Base-by-base conservation (phyloP, 2,888 invertebrate genomes). In the Microchrysa polita region DNA sequence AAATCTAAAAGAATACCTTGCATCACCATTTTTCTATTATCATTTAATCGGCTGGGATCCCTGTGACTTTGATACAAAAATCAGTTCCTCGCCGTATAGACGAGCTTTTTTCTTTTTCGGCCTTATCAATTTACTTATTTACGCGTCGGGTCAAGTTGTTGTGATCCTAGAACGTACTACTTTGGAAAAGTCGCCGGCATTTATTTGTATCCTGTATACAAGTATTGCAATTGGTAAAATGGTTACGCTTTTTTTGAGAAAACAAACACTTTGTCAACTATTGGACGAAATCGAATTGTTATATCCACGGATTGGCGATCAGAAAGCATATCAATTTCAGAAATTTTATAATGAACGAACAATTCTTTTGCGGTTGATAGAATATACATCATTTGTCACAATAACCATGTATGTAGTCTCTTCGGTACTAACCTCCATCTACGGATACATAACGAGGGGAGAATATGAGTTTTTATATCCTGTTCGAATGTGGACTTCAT, bases 31-130 rank as follows among this genome's bases (percentile, higher is more conserved):
- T 34, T 61, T 22, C 5, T 61, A 20, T 61, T 61, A 40, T 40
- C 10, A 34, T 10, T 16, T 61, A n/a, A 61, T 61, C 16, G 61
- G 61, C 16, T 61, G 16, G 16, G 61, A 61, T 18, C 61, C 61
- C 1, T 40, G 27, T 16, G 10, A 16, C 14, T 16, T 18, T 2
- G 20, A 61, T 16, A 14, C 5, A 40, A 61, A 40, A 40, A 1
- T 61, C 2, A 10, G 20, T 18, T n/a, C 16, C 14, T 61, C 61
- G 40, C 16, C 40, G 9, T 61, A 20, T 34, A 40, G 61, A 40
- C 16, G 42, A 40, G 40, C n/a, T 9, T 61, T 61, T 16, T 61
- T 61, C 18, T 14, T 18, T 40, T 42, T 61, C 16, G 61, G 61
- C 1, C 10, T 61, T 5, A 1, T n/a, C 2, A 61, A 61, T 61